These are phyloP conservation scores for Intellagama lesueurii DNA, from an alignment of 2,797 vertebrate genomes.

Conservation along the genomic window DNA sequence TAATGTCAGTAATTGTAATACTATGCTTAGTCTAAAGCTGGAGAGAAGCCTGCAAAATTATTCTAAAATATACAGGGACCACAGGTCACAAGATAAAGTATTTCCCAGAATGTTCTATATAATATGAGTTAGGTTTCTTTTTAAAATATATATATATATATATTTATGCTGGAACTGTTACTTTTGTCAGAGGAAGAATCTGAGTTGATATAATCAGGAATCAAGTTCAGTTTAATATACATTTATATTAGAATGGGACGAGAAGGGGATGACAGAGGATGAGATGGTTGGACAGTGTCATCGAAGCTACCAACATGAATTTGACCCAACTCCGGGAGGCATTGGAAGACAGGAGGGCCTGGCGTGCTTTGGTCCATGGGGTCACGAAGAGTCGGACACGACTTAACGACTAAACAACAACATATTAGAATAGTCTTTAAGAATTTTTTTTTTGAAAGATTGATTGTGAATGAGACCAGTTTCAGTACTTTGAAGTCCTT, in stretches of 20 bases:
- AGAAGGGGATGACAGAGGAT: no score
- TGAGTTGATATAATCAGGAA: background rate
- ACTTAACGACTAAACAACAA: no score
- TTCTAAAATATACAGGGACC: background rate
- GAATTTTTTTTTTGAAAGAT: background rate
- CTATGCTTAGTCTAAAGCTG: background rate
- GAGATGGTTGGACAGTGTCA: no score
- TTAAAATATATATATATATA: background rate
- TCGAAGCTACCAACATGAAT: no score
- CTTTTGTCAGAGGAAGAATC: background rate
- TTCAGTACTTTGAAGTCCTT: background rate
- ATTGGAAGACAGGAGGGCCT: no score
- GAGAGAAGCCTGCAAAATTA: background rate
- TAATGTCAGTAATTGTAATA: background rate
- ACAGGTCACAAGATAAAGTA: background rate
- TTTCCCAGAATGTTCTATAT: background rate
- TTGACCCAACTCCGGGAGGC: no score
- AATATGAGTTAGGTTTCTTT: background rate
- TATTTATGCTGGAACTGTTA: background rate
- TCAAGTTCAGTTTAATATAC: background rate
- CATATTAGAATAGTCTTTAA: background rate
- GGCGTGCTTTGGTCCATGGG: no score
- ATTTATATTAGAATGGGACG: background rate
- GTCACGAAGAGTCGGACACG: no score
- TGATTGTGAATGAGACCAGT: background rate